A percentile compares a stretch with the other conserved stretches of the same genome.
phyloP scores from a whole-genome alignment of 1,140 invertebrate species.

The Wasmannia auropunctata region DNA sequence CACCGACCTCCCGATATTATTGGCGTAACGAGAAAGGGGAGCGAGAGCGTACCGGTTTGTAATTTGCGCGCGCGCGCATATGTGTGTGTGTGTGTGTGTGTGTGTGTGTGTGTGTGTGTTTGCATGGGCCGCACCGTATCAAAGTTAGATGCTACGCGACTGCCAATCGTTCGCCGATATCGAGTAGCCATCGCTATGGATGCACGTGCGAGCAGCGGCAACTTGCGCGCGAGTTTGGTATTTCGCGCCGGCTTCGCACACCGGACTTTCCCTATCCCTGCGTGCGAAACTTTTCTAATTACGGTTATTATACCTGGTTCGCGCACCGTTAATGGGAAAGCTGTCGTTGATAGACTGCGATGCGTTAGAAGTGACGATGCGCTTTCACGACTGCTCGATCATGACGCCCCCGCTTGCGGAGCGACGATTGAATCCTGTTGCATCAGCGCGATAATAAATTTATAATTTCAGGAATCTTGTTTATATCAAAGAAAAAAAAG shows the following conservation, averaged over 20 bases:
- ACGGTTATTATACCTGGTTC: conserved; percentile 42
- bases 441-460: conserved; percentile 9
- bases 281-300: conserved; percentile 55
- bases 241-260: conserved; percentile 21
- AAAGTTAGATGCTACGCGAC: conserved; percentile 34
- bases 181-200: conserved; percentile 23
- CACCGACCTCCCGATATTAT: conserved; percentile 46
- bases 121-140: too few relatives aligned
- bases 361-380: conserved; percentile 21
- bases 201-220: conserved; percentile 26
- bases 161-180: conserved; percentile 49
- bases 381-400: conserved; percentile 28
- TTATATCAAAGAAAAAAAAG: background rate
- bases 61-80: background rate
- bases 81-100: background rate
- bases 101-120: too few relatives aligned
- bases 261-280: conserved; percentile 42
- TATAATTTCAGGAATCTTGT: background rate
- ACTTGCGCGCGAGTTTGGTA: conserved; percentile 26
- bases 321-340: conserved; percentile 41
- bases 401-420: background rate
- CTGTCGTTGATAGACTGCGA: conserved; percentile 32
- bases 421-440: conserved; percentile 1
- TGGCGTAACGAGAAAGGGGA: conserved; percentile 46
- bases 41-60: conserved; percentile 7